These are phyloP conservation scores for Drosophila colorata DNA, from an alignment of 2,888 invertebrate species.

Conservation along the genomic window DNA sequence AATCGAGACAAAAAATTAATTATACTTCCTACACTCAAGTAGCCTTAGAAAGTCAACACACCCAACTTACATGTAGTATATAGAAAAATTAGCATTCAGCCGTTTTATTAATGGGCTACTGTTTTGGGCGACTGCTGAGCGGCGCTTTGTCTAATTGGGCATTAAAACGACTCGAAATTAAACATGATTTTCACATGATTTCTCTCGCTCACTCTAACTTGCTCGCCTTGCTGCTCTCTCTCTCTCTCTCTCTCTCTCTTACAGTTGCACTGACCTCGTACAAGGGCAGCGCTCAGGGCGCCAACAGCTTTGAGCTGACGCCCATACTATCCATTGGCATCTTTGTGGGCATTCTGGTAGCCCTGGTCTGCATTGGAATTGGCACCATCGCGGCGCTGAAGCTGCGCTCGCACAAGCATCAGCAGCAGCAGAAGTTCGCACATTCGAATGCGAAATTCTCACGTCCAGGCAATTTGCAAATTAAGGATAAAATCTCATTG, in stretches of 20 bases:
- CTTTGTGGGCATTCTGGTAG: constrained; percentile 85
- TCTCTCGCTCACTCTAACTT: background rate
- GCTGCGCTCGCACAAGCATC: constrained; percentile 84
- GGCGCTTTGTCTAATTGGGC: constrained; percentile 69
- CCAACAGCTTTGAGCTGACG: constrained; percentile 86
- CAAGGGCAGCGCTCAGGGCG: constrained; percentile 85
- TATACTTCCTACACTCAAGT: background rate
- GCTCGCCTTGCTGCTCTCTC: background rate
- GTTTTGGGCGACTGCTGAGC: constrained; percentile 44
- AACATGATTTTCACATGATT: constrained; percentile 23
- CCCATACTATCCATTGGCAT: constrained; percentile 86
- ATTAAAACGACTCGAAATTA: constrained; percentile 51
- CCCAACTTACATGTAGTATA: constrained; percentile 3
- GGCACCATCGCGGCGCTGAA: constrained; percentile 85
- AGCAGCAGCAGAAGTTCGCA: constrained; percentile 83
- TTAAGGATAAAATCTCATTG: constrained; percentile 89
- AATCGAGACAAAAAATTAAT: no score
- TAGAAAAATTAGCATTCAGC: constrained; percentile 46
- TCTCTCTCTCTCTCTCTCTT: background rate
- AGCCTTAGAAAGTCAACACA: background rate
- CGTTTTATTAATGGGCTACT: constrained; percentile 44
- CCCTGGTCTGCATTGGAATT: constrained; percentile 85
- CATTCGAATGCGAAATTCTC: constrained; percentile 86
- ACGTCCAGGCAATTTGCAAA: constrained; percentile 88
- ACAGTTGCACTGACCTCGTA: constrained; percentile 85